phyloP scores from a whole-genome alignment of 2,797 vertebrate species.

The Halcyon leucocephala region DNA sequence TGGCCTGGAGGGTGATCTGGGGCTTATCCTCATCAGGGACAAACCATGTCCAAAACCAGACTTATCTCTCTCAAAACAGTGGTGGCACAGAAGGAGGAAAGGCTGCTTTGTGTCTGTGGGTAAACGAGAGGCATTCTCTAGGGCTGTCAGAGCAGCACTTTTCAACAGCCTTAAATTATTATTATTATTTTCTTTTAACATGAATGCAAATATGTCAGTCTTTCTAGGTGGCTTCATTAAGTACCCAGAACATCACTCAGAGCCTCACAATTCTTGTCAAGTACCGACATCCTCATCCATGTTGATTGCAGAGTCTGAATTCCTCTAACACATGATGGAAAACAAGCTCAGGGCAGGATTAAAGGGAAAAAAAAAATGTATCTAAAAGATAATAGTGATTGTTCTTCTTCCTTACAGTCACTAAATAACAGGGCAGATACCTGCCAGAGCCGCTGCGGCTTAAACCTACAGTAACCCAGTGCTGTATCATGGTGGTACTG shows the following conservation, averaged over 20 bases:
- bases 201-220: slow-evolving; percentile 37
- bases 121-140: background rate
- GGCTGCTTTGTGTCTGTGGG: background rate
- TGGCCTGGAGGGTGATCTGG: accelerated
- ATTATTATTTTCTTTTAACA: slow-evolving; percentile 30
- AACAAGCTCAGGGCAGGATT: background rate
- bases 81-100: background rate
- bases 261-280: slow-evolving; percentile 24
- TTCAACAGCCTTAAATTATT: slow-evolving; percentile 54
- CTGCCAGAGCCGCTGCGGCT: background rate
- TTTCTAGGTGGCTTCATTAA: slow-evolving; percentile 58
- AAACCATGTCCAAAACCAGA: background rate
- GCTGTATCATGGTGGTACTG: background rate
- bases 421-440: background rate
- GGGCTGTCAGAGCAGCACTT: slow-evolving; percentile 36
- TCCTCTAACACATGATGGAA: background rate
- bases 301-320: background rate
- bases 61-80: background rate
- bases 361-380: background rate
- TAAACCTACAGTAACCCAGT: background rate
- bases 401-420: background rate
- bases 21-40: background rate
- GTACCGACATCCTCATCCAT: background rate
- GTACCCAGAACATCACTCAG: slow-evolving; percentile 36
- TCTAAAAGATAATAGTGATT: background rate